Base-by-base conservation (phyloP, 2,888 invertebrate species). In the Mythimna ferrago region DNA sequence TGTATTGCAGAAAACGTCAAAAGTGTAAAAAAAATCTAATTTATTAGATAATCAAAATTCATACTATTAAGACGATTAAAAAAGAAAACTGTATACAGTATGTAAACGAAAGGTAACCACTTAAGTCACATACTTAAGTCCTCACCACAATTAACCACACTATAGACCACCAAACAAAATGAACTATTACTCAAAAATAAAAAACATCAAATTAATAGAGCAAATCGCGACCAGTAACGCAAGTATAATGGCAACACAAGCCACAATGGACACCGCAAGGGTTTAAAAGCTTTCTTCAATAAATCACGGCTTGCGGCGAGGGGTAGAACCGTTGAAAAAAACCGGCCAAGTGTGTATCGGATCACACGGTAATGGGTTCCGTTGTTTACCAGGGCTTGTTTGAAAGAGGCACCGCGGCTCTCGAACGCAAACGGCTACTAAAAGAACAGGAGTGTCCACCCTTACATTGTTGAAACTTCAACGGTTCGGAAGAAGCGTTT, bases 261-360 rank as follows among this genome's bases (percentile, higher is more conserved):
- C 89, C 89, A 94, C 88, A 89, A 88, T 86, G 73, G 86, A 65
- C 84, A 90, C 88, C 90, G 93, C 94, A 95, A 95, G 95, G 95
- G 96, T 94, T 95, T 96, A 96, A 96, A 92, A 95, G 95, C 96
- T 94, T 95, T 95, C 95, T 92, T 91, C 90, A 89, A 96, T 96
- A 95, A 96, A 96, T 95, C 95, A 95, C 92, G 82, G 71, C 82
- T 81, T 82, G 86, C 84, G 87, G 69, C 62, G 83, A 81, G 83
- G 80, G 86, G 80, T 78, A 75, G 81, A 86, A 73, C 68, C 19
- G 44, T 19, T 1, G 62, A 63, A 63, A 63, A 58, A 65, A 66
- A 82, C 3, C 21, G 7, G 41, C 14, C 41, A 61, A 61, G 41
- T 41, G 61, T 21, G 14, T 61, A 14, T 4, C 21, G 21, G 7